Percentiles rank a stretch among this genome's conserved stretches.
Evolutionary conservation across 2,888 invertebrate species (phyloP).

Genomic region (Oxycera nigricornis): DNA sequence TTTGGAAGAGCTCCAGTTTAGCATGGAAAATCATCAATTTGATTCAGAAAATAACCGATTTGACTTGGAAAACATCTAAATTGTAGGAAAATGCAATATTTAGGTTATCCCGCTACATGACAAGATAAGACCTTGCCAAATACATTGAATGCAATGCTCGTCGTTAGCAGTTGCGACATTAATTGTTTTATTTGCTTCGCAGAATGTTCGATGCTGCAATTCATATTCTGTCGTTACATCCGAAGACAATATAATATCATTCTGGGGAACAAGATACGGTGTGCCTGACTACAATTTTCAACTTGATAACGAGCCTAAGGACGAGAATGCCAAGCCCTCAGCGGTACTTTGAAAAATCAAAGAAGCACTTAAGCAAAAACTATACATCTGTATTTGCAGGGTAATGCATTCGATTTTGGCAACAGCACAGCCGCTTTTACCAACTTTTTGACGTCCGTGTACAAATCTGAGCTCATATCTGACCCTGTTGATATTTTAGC

Average conservation of each 20-base stretch:
- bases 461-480: constrained; percentile 61
- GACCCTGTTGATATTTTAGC: constrained; percentile 65
- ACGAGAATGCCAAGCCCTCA: constrained; percentile 2
- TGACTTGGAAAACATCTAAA: too few species aligned
- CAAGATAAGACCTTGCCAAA: too few species aligned
- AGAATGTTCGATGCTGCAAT: constrained; percentile 71
- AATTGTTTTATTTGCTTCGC: constrained; percentile 48
- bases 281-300: constrained; percentile 53
- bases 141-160: too few species aligned
- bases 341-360: background rate
- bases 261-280: constrained; percentile 71
- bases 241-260: constrained; percentile 70
- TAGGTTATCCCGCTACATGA: too few species aligned
- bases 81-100: too few species aligned
- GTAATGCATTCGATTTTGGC: constrained; percentile 49
- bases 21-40: too few species aligned
- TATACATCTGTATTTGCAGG: constrained; percentile 27
- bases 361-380: background rate
- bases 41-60: too few species aligned
- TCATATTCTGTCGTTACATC: constrained; percentile 72
- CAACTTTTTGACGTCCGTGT: constrained; percentile 60
- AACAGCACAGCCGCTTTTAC: constrained; percentile 62
- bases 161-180: too few species aligned
- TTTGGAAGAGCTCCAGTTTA: too few species aligned
- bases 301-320: constrained; percentile 40